Conservation (phyloP, 2,888 invertebrate species). For the Andrena flavipes region DNA sequence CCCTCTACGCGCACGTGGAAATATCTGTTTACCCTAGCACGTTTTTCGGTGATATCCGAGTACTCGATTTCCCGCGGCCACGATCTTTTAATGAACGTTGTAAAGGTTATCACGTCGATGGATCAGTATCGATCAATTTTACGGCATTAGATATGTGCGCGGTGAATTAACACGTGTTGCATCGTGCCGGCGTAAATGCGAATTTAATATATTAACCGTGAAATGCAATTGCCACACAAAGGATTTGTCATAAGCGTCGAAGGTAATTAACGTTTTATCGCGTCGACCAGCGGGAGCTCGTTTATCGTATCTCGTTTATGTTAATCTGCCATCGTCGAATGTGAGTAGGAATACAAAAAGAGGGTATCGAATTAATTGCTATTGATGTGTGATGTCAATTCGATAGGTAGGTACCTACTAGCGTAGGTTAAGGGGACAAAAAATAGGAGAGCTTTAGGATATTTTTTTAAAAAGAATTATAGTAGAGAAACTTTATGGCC, state of each 20-base stretch:
- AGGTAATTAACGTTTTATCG: constrained; percentile 11
- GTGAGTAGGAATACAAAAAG: neutral
- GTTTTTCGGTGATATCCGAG: neutral
- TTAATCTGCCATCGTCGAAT: too few relatives aligned
- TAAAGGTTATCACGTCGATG: neutral
- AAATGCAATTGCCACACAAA: constrained; percentile 8
- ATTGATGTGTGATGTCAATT: neutral
- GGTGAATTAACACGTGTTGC: neutral
- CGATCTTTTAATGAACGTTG: constrained; percentile 2
- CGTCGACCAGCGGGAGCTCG: neutral
- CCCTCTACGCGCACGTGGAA: neutral
- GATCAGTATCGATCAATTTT: constrained; percentile 32
- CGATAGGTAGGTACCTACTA: too few relatives aligned
- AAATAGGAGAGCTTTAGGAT: too few relatives aligned
- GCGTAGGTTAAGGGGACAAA: too few relatives aligned
- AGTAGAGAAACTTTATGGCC: too few relatives aligned
- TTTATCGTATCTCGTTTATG: neutral
- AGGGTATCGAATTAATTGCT: neutral
- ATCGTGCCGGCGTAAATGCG: neutral
- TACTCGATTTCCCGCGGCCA: neutral
- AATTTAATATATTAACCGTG: constrained; percentile 30
- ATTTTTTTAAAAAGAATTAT: too few relatives aligned
- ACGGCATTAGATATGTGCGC: neutral
- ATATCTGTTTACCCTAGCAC: neutral
- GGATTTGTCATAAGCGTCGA: neutral